Evolutionary conservation across 1,140 invertebrate genomes (phyloP), one percentile per base, ranked within the genome.

Genomic region (Galleria mellonella): DNA sequence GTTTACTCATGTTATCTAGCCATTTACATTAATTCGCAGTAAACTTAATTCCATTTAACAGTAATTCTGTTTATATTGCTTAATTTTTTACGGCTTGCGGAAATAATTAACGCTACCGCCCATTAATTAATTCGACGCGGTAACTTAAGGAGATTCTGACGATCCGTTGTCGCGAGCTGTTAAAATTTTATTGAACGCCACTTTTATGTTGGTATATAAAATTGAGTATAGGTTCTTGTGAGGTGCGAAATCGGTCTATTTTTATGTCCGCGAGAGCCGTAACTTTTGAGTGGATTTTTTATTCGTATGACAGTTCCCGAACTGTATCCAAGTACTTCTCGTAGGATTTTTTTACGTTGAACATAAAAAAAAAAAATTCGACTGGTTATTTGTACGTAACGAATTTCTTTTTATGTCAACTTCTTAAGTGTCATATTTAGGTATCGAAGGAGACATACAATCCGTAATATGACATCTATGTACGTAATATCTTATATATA

Each of bases 211-310:
- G 32, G 46, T 57, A 59, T 69, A 77, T 70, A 77, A 75, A 75
- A 65, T 65, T 51, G 57, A 54, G 49, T 67, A 62, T 68, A 53
- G 65, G 60, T 70, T 59, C 60, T 71, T 65, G 63, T 58, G 65
- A 81, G 67, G 73, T 76, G 72, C 72, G 75, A 76, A 81, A 78
- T 74, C 65, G 67, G 60, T 68, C 66, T 71, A 76, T 72, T 78
- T 79, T 81, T 81, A 81, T 62, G 68, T 62, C 48, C 51, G 47
- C 44, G 47, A 62, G 62, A 45, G 63, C 69, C 67, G 68, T 81
- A 74, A 72, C 56, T 60, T 65, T 63, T 59, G 59, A 74, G 63
- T 78, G 64, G 63, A 64, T 71, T 74, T 81, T 77, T 79, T 72
- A 75, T 79, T 70, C 37, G 55, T 50, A 57, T 51, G 62, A 70